phyloP scores from a whole-genome alignment of 2,888 invertebrate genomes.

The Mythimna ferrago region DNA sequence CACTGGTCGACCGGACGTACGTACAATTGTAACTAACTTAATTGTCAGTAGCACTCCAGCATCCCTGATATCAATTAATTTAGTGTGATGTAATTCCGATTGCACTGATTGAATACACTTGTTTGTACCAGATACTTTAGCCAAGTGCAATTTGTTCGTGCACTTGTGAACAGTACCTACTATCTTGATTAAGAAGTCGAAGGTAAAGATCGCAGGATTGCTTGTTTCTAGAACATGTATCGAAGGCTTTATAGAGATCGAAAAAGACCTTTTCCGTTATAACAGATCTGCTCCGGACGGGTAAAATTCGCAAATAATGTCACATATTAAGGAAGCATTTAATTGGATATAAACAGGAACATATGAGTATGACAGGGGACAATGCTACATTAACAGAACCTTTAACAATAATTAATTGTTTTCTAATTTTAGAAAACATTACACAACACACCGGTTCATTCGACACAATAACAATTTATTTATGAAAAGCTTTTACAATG shows the following conservation, averaged over 20 bases:
- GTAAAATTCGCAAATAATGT: constrained; percentile 4
- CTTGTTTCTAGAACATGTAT: no score
- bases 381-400: constrained; percentile 26
- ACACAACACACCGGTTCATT: neutral
- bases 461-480: neutral
- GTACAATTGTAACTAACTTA: constrained; percentile 4
- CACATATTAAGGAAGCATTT: neutral
- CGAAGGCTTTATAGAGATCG: neutral
- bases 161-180: neutral
- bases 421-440: neutral
- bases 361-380: constrained; percentile 18
- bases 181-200: no score
- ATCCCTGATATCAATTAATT: constrained; percentile 31
- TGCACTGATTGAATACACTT: constrained; percentile 17
- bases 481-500: neutral
- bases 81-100: constrained; percentile 21
- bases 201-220: no score
- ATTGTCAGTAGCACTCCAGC: constrained; percentile 3
- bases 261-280: neutral
- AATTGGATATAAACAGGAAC: constrained; percentile 4
- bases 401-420: constrained; percentile 24
- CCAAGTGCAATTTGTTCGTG: neutral
- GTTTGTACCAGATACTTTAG: neutral
- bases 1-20: neutral
- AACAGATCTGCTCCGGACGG: neutral